These are phyloP conservation scores for Agrochola lota DNA, from an alignment of 2,888 invertebrate genomes.

Conservation along the genomic window DNA sequence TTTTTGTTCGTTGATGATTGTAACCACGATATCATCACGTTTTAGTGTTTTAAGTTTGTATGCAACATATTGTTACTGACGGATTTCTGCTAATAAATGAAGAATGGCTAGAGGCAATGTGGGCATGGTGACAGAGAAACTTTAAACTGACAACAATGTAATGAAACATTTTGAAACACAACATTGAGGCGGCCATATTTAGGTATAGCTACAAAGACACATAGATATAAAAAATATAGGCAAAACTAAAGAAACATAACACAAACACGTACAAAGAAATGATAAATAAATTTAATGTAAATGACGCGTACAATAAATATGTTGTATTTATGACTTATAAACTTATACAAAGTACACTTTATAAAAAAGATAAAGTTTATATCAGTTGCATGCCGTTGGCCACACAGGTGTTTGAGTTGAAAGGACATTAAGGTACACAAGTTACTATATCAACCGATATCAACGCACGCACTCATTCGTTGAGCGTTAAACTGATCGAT, in stretches of 20 bases:
- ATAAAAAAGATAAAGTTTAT: conserved; percentile 47
- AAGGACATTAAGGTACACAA: conserved; percentile 5
- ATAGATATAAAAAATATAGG: not conserved
- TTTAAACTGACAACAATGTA: conserved; percentile 27
- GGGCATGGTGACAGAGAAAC: not conserved
- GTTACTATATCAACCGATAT: not conserved
- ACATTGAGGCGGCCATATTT: conserved; percentile 16
- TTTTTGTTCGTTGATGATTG: conserved; percentile 51
- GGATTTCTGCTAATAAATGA: conserved; percentile 9
- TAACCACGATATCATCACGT: conserved; percentile 23
- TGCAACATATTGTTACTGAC: not conserved
- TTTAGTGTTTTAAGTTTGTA: conserved; percentile 15
- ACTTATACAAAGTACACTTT: conserved; percentile 26
- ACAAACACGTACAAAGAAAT: conserved; percentile 41
- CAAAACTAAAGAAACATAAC: conserved; percentile 21
- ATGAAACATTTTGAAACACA: conserved; percentile 28
- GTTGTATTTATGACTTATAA: conserved; percentile 30
- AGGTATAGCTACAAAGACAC: not conserved
- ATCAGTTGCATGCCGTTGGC: conserved; percentile 24
- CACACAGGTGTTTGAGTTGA: conserved; percentile 38
- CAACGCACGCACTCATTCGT: not conserved
- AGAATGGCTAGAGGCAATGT: not conserved
- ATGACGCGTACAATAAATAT: conserved; percentile 43
- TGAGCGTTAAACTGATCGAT: not conserved
- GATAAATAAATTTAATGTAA: conserved; percentile 42